phyloP scores from a whole-genome alignment of 2,888 invertebrate genomes.

The Eupithecia subumbrata region DNA sequence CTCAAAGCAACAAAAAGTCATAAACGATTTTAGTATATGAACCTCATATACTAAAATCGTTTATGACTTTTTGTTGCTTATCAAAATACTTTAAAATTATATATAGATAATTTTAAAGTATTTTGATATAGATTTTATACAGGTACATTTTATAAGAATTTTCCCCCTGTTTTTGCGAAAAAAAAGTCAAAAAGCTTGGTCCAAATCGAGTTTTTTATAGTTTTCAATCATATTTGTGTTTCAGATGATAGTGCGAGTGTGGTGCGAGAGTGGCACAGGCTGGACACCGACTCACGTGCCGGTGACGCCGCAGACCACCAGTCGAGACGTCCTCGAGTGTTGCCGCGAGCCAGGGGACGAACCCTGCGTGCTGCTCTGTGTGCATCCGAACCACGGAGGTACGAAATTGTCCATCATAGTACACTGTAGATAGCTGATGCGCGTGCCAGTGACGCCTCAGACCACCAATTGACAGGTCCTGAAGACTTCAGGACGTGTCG shows the following conservation, averaged over 20 bases:
- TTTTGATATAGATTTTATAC: too few relatives aligned
- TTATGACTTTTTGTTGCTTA: too few relatives aligned
- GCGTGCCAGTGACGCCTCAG: constrained; percentile 86
- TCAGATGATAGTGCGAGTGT: constrained; percentile 88
- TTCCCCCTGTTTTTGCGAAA: neutral
- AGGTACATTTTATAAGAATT: neutral
- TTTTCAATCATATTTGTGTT: neutral
- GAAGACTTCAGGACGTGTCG: too few relatives aligned
- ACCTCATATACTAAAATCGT: too few relatives aligned
- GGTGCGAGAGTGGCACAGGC: constrained; percentile 83
- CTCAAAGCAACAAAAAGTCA: too few relatives aligned
- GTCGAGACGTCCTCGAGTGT: constrained; percentile 86
- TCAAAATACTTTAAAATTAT: too few relatives aligned
- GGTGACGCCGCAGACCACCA: constrained; percentile 86
- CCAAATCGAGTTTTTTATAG: neutral
- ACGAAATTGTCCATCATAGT: constrained; percentile 1
- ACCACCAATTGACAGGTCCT: constrained; percentile 86
- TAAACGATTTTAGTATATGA: too few relatives aligned
- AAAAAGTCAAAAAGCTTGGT: neutral
- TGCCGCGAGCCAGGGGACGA: constrained; percentile 87
- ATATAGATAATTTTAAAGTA: too few relatives aligned
- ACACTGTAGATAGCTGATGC: constrained; percentile 61
- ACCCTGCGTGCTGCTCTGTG: constrained; percentile 84
- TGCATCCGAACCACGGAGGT: constrained; percentile 76
- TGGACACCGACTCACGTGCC: constrained; percentile 85